Evolutionary conservation across 2,888 invertebrate genomes (phyloP).

Genomic region (Copidosoma aretas): DNA sequence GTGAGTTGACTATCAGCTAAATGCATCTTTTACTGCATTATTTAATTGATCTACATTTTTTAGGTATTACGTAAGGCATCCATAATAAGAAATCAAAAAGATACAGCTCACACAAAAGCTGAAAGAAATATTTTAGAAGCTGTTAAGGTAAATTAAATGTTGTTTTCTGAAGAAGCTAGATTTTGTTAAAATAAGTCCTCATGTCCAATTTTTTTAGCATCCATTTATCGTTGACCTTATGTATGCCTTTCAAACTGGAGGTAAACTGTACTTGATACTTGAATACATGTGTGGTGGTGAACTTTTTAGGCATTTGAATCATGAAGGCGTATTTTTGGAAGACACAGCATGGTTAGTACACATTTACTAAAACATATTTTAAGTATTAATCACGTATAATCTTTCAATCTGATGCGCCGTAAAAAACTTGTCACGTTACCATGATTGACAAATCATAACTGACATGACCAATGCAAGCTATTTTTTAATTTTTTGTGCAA

Average conservation of each 20-base stretch:
- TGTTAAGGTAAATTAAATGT: conserved; percentile 63
- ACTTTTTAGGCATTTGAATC: conserved; percentile 76
- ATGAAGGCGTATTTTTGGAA: conserved; percentile 78
- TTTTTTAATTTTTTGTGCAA: too few relatives aligned
- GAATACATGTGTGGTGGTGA: conserved; percentile 80
- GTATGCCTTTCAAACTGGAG: conserved; percentile 80
- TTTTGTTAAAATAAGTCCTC: conserved; percentile 56
- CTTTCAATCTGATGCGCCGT: too few relatives aligned
- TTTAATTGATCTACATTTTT: not conserved
- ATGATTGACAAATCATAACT: too few relatives aligned
- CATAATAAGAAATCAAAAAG: conserved; percentile 78
- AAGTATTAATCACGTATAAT: conserved; percentile 10
- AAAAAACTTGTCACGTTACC: too few relatives aligned
- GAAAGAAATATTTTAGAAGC: conserved; percentile 79
- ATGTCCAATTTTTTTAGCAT: conserved; percentile 64
- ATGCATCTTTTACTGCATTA: not conserved
- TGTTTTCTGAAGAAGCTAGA: conserved; percentile 4
- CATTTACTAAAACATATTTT: conserved; percentile 48
- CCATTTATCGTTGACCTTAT: conserved; percentile 79
- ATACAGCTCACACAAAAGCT: conserved; percentile 80
- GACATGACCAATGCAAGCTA: too few relatives aligned
- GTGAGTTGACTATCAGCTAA: conserved; percentile 51
- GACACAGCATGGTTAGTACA: conserved; percentile 68
- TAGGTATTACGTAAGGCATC: conserved; percentile 71
- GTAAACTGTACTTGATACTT: conserved; percentile 76